These are phyloP conservation scores for Clupea harengus DNA, from an alignment of 2,113 vertebrate species.

Conservation along the genomic window DNA sequence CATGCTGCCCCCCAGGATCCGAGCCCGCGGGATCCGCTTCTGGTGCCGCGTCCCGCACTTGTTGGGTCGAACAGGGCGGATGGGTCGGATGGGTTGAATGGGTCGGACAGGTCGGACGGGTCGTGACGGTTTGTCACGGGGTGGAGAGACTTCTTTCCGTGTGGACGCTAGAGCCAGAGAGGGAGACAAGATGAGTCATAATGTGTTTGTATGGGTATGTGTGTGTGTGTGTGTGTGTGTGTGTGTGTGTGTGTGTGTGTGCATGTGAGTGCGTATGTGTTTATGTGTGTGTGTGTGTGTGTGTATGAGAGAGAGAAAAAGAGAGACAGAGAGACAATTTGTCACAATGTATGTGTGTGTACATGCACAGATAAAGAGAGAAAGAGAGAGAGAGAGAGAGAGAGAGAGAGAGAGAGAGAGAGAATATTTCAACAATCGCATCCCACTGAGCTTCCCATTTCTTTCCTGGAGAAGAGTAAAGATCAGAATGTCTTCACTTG, in stretches of 20 bases:
- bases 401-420: neutral
- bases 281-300: neutral
- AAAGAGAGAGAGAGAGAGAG: neutral
- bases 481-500: too few species aligned
- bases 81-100: slow-evolving; percentile 11
- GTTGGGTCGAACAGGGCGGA: neutral
- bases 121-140: neutral
- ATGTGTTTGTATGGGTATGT: neutral
- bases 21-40: slow-evolving; percentile 76
- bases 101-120: slow-evolving; percentile 21
- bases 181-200: neutral
- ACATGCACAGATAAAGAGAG: neutral
- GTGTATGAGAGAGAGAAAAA: too few species aligned
- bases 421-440: too few species aligned
- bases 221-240: neutral
- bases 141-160: neutral
- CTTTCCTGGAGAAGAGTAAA: too few species aligned
- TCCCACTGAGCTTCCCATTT: too few species aligned
- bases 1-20: slow-evolving; percentile 81
- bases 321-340: neutral
- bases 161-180: neutral
- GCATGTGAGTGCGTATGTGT: neutral
- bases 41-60: slow-evolving; percentile 83
- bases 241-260: neutral
- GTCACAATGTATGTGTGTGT: too few species aligned